Base-by-base conservation (phyloP, 2,888 invertebrate genomes). In the Sarcophaga subvicina region DNA sequence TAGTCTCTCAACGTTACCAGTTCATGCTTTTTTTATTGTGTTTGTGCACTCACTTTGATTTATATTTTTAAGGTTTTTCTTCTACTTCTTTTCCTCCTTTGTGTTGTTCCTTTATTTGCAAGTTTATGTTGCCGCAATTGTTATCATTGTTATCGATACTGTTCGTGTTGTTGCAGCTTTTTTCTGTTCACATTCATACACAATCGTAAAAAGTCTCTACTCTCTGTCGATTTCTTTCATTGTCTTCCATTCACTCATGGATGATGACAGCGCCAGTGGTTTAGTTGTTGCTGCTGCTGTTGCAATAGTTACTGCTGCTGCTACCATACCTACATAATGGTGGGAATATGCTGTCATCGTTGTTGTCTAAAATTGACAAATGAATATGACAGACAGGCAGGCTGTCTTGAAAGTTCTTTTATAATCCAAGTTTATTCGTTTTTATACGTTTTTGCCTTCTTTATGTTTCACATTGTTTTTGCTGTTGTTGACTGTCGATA, bases 321-420 rank as follows among this genome's bases (percentile, higher is more conserved):
- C 14, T 2, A 2, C 2, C 6, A 6, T 6, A 12, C 25, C 25
- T 27, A 6, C 12, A 12, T 37, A 22, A 17, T 70, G 67, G n/a
- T 62, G 70, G 70, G 20, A 70, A 25, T 70, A 17, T 70, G 47
- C 47, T 70, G 60, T 69, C 78, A 63, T 22, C 69, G n/a, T 20
- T 69, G 78, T 47, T 70, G 70, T 78, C 78, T 62, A 70, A 62
- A n/a, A 70, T 62, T 78, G 78, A 78, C 70, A 78, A 78, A 78
- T 78, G 69, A 69, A 59, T 78, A 45, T 78, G 67, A 70, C 62
- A 45, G 45, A 45, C 62, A 69, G 67, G 62, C 62, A 45, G 22
- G 25, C 62, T 71, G 54, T 22, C 60, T 62, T 60, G 37, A 79
- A 79, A 64, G 12, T 79, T 69, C 25, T 37, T 45, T 60, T 22